These are phyloP conservation scores for Diceros bicornis DNA, from an alignment of 2,797 vertebrate species.

Conservation along the genomic window DNA sequence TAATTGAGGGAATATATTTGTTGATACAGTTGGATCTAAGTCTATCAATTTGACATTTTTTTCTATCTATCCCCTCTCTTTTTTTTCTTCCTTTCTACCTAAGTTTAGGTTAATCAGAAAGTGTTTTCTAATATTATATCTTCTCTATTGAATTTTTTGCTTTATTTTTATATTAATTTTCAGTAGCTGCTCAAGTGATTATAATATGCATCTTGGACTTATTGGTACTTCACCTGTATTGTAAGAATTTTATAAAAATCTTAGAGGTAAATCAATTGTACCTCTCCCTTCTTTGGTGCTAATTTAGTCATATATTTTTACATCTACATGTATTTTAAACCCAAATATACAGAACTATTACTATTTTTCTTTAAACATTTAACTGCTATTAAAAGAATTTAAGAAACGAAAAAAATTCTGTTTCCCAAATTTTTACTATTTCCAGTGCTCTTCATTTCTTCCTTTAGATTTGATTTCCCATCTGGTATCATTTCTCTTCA, in stretches of 20 bases:
- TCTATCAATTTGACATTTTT: background rate
- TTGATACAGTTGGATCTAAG: background rate
- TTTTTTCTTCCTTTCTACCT: background rate
- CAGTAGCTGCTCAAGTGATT: background rate
- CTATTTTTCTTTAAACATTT: background rate
- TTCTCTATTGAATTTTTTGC: background rate
- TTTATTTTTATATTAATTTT: slow-evolving; percentile 3
- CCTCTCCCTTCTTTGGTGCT: background rate
- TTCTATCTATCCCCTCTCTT: background rate
- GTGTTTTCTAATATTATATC: background rate
- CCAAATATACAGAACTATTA: background rate
- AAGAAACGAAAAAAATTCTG: background rate
- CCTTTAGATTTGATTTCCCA: background rate
- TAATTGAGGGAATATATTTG: background rate
- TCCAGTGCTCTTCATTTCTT: background rate
- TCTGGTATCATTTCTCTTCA: background rate
- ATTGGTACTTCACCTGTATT: background rate
- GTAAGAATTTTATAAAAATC: background rate
- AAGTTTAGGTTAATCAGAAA: background rate
- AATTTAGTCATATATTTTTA: background rate
- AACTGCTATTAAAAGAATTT: background rate
- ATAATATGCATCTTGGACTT: background rate
- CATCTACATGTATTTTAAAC: background rate
- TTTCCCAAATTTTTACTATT: background rate
- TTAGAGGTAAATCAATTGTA: background rate